phyloP scores from a whole-genome alignment of 2,113 vertebrate species.

The Chelonoidis abingdonii region DNA sequence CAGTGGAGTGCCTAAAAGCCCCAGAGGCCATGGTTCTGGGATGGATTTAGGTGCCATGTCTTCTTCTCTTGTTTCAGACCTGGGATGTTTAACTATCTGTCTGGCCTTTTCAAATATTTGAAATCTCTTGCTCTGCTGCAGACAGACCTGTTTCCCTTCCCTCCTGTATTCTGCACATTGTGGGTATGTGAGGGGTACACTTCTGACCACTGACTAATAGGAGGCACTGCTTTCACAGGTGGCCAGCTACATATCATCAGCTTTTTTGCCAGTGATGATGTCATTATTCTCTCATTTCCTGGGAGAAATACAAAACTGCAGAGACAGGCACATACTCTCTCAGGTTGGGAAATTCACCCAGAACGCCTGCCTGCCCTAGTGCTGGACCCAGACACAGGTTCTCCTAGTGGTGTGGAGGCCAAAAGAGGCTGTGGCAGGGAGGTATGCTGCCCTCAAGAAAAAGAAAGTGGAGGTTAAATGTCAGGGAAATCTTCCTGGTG shows the following conservation, averaged over 20 bases:
- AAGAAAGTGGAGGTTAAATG: neutral
- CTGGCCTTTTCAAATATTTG: neutral
- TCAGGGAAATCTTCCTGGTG: neutral
- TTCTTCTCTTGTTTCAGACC: neutral
- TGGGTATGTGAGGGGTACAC: neutral
- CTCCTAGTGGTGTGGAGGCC: no score
- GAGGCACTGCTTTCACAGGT: neutral
- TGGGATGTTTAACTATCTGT: neutral
- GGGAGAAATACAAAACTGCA: neutral
- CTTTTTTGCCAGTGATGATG: neutral
- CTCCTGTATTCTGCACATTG: neutral
- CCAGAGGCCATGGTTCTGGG: neutral
- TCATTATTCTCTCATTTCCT: neutral
- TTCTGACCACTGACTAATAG: neutral
- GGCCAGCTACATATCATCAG: neutral
- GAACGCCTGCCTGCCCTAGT: neutral
- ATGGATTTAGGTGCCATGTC: fast-evolving
- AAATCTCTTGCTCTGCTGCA: neutral
- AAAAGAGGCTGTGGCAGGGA: no score
- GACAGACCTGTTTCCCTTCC: neutral
- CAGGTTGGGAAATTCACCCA: neutral
- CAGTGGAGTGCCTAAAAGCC: neutral
- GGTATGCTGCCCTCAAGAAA: no score
- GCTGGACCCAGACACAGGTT: neutral
- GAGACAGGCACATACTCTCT: neutral